Evolutionary conservation across 2,888 invertebrate genomes (phyloP), one percentile per base, ranked within the genome.

Genomic region (Leucania comma): DNA sequence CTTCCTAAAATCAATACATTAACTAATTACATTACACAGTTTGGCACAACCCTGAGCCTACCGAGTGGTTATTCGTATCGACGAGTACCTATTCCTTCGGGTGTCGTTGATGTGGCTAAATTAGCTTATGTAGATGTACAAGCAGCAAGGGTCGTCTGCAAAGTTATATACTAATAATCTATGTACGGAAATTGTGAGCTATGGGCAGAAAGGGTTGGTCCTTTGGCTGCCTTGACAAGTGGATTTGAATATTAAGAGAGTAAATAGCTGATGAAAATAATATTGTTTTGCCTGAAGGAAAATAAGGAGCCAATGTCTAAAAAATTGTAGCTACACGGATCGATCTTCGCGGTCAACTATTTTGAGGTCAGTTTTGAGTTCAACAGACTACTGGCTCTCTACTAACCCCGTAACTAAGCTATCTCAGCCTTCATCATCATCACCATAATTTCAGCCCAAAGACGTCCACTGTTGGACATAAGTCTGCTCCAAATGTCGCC

Each of bases 51-150:
- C 68, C 81, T 75, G 64, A 24, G 38, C 24, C 24, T 53, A 51
- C 54, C 60, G 35, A 57, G 54, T 10, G 61, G 68, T 65, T 54
- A 42, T 38, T 48, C 59, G 17, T 72, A 84, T 83, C 71, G 82
- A 83, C 72, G 68, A 73, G 59, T 73, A 68, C 12, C 60, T 66
- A 84, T 59, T 84, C 85, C 80, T 75, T 22, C 4, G 83, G 71
- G 83, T 63, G 72, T 76, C 85, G 70, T 85, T 81, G 68, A 68
- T 58, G 65, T 56, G 67, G 71, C 73, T 75, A 67, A 83, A 84
- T 83, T 75, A 82, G 64, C 73, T 72, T 61, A 78, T 60, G 61
- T 68, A 79, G 64, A 78, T 66, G 59, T 64, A 69, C 51, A 63
- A 72, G 38, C 68, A 58, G 50, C 59, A 38, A 72, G 75, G 80